Evolutionary conservation across 2,888 invertebrate species (phyloP).

Genomic region (Sarcophaga rosellei): DNA sequence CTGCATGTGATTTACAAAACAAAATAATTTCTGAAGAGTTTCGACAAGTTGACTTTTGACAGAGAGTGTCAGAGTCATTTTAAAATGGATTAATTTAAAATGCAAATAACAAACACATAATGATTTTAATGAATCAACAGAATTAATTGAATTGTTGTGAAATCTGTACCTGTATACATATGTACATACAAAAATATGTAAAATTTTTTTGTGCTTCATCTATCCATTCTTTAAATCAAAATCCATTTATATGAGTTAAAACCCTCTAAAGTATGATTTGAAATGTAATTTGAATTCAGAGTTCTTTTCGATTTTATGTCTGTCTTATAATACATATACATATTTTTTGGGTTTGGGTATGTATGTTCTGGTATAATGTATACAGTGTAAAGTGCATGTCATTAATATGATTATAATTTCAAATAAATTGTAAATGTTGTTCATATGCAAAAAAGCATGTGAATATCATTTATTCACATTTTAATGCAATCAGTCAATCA

Average conservation of each 20-base stretch:
- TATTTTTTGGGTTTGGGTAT: too few species aligned
- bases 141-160: conserved; percentile 51
- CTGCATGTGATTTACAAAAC: background rate
- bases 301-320: too few species aligned
- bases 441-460: background rate
- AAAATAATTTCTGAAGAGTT: conserved; percentile 1
- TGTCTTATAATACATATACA: too few species aligned
- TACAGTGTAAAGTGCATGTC: background rate
- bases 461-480: background rate
- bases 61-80: conserved; percentile 1
- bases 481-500: conserved; percentile 19
- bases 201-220: too few species aligned
- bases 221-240: too few species aligned
- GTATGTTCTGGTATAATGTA: background rate
- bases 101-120: conserved; percentile 24
- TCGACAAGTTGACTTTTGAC: conserved; percentile 25
- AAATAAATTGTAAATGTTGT: too few species aligned
- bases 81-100: conserved; percentile 30
- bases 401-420: background rate
- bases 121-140: conserved; percentile 32
- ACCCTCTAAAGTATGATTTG: too few species aligned
- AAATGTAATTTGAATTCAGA: too few species aligned
- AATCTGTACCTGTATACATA: background rate
- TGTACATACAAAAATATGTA: too few species aligned
- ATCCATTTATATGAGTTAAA: too few species aligned